Conservation (phyloP, 2,113 vertebrate species). For the Otocyon megalotis region DNA sequence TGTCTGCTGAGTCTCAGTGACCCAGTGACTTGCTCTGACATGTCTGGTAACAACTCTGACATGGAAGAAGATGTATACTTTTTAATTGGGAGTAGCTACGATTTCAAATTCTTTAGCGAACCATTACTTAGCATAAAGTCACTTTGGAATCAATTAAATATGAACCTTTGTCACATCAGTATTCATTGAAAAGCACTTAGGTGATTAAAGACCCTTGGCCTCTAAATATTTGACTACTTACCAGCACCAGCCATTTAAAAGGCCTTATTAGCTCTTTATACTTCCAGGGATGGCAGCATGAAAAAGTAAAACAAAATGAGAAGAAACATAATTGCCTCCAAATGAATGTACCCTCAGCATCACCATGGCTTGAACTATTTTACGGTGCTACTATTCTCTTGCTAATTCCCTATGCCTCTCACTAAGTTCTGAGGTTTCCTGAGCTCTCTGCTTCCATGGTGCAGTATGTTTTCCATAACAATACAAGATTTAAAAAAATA, state of each 20-base stretch:
- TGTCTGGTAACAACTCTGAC: constrained; percentile 24
- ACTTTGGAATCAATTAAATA: constrained; percentile 81
- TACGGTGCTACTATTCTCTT: neutral
- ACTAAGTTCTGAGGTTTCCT: neutral
- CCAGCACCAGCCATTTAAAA: constrained; percentile 55
- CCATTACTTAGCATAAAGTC: constrained; percentile 74
- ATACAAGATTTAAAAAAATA: neutral
- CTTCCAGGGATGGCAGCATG: neutral
- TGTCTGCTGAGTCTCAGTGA: neutral
- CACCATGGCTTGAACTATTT: neutral
- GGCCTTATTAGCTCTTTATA: constrained; percentile 63
- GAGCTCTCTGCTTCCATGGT: neutral
- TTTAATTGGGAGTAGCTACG: constrained; percentile 53
- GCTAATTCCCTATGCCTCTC: neutral
- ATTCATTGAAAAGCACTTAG: constrained; percentile 74
- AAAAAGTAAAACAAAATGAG: constrained; percentile 62
- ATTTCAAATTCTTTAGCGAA: constrained; percentile 49
- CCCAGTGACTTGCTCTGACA: constrained; percentile 39
- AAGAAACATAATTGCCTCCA: constrained; percentile 34
- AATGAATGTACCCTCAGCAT: neutral
- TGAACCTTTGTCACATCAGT: constrained; percentile 75
- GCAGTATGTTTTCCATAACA: neutral
- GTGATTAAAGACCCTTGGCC: constrained; percentile 77
- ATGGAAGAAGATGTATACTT: constrained; percentile 53
- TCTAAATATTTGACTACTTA: constrained; percentile 79